Percentiles rank a stretch among this genome's conserved stretches.
Evolutionary conservation across 64 coral and sea anemone species (phyloP).

Genomic region (Montipora sp.): DNA sequence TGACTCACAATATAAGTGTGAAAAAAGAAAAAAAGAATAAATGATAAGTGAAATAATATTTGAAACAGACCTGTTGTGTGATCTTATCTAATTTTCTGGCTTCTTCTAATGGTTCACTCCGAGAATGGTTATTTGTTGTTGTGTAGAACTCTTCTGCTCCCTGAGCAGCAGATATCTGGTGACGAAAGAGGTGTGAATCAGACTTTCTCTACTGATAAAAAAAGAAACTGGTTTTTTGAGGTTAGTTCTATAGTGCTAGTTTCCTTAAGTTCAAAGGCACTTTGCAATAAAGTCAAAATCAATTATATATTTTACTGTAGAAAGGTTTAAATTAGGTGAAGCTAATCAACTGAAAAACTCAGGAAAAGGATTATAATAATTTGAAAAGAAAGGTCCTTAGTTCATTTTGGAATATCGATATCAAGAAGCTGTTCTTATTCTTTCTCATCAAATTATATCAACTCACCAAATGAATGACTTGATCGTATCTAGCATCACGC

Average conservation of each 20-base stretch:
- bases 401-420: too few species aligned
- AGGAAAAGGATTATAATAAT: too few species aligned
- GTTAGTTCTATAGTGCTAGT: too few species aligned
- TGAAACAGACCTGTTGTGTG: slow-evolving; percentile 75
- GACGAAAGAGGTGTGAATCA: neutral
- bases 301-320: too few species aligned
- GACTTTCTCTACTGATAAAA: neutral
- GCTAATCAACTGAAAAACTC: too few species aligned
- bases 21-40: too few species aligned
- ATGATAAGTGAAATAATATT: neutral
- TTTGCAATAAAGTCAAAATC: too few species aligned
- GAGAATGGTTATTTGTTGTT: slow-evolving; percentile 75
- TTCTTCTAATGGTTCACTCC: slow-evolving; percentile 79
- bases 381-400: too few species aligned
- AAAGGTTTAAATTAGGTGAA: too few species aligned
- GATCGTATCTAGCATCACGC: slow-evolving; percentile 93
- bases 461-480: slow-evolving; percentile 94
- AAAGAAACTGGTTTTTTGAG: neutral
- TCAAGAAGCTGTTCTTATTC: too few species aligned
- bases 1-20: too few species aligned
- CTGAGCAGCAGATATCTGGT: slow-evolving; percentile 82
- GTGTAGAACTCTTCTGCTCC: slow-evolving; percentile 93
- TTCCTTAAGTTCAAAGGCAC: too few species aligned
- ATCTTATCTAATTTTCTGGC: slow-evolving; percentile 84
- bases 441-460: neutral